Evolutionary conservation across 1,140 invertebrate genomes (phyloP).

Genomic region (Orius laevigatus): DNA sequence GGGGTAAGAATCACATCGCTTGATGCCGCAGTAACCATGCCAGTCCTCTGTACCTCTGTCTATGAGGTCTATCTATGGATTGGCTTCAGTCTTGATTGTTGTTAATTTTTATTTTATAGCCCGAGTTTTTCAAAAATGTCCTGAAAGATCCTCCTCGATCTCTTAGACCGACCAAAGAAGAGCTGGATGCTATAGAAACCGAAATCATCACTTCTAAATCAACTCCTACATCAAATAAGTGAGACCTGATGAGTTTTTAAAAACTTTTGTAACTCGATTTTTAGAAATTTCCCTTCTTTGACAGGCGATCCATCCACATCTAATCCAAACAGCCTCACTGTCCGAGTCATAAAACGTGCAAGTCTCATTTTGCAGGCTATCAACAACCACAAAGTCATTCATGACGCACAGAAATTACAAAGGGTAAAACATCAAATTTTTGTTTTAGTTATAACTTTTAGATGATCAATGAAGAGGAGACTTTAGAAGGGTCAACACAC

Average conservation of each 20-base stretch:
- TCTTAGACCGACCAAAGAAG: neutral
- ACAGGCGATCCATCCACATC: conserved; percentile 3
- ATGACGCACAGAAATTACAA: conserved; percentile 34
- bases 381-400: conserved; percentile 37
- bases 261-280: no score
- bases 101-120: neutral
- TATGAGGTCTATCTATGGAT: neutral
- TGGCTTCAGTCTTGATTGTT: neutral
- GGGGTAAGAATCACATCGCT: neutral
- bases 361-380: conserved; percentile 42
- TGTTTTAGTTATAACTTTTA: conserved; percentile 15
- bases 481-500: conserved; percentile 35
- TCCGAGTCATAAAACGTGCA: conserved; percentile 31
- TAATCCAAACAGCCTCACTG: neutral
- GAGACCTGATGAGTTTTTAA: no score
- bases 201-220: neutral
- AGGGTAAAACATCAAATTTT: no score
- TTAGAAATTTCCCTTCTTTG: neutral
- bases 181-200: conserved; percentile 2
- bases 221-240: no score
- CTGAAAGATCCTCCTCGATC: neutral
- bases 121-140: neutral
- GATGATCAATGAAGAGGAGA: conserved; percentile 35
- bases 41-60: no score
- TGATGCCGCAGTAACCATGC: no score